phyloP scores from a whole-genome alignment of 2,797 vertebrate species.

The Halcyon chelicuti region DNA sequence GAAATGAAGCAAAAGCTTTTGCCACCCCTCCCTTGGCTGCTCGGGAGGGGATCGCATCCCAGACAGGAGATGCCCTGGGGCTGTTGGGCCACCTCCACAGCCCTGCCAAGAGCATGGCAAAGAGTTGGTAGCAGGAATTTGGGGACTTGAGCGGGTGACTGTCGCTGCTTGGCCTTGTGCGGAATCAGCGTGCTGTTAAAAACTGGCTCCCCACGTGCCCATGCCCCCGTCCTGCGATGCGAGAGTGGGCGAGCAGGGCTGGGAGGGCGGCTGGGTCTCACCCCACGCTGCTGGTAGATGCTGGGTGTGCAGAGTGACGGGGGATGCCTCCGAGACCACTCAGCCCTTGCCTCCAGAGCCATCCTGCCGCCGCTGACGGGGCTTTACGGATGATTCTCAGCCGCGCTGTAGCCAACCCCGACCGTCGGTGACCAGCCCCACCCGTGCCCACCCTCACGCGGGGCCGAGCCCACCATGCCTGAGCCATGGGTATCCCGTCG shows the following conservation, averaged over 20 bases:
- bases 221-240: rapidly evolving
- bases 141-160: neutral
- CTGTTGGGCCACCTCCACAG: neutral
- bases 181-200: rapidly evolving
- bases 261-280: neutral
- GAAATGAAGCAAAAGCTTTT: neutral
- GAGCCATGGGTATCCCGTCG: rapidly evolving
- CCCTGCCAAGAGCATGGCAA: neutral
- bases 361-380: rapidly evolving
- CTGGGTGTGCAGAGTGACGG: rapidly evolving
- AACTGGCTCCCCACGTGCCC: rapidly evolving
- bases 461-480: neutral
- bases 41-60: rapidly evolving
- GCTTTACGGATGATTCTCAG: rapidly evolving
- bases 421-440: rapidly evolving
- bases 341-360: neutral
- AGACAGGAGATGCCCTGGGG: rapidly evolving
- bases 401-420: rapidly evolving
- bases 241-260: neutral
- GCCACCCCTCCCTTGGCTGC: neutral
- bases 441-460: rapidly evolving
- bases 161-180: neutral
- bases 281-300: rapidly evolving
- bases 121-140: neutral
- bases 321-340: neutral